Base-by-base conservation (phyloP, 2,797 vertebrate species). In the Erithacus rubecula region DNA sequence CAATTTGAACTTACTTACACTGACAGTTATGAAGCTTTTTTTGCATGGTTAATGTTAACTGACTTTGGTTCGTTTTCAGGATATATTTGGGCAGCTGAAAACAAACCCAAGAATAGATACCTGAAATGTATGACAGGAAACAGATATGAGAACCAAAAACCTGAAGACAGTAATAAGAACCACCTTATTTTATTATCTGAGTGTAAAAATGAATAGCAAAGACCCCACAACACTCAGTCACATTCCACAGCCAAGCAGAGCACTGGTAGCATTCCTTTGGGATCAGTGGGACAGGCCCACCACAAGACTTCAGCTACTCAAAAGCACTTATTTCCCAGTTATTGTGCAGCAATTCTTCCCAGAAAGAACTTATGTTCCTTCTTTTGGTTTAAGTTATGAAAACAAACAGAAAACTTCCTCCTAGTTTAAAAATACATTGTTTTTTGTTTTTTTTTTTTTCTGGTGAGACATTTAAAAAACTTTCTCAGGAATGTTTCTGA, bases 71-170 rank as follows among this genome's bases (percentile, higher is more conserved):
- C 8, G 6, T 30, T 81, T 87, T 56, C 56, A 75, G 22, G 36
- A 69, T 87, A 34, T 60, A 82, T 51, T 69, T 92, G n/a, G 11
- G 47, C 39, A 95, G 68, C n/a, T 83, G 56, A 80, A 95, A 93
- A 81, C 26, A 86, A 83, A 82, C 13, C 7, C 4, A 43, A 62
- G 76, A 79, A 71, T 5, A 87, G 21, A 2, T 34, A 87, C 13
- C 15, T 75, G 22, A 87, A 86, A 46, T 29, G 47, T 60, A 51
- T 83, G 53, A 68, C 55, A 76, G 55, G 46, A 92, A 90, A 60
- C 16, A 10, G 6, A 56, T 41, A 71, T 0, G 3, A 79, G 47
- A 93, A 74, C 5, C 4, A 71, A 89, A 88, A 90, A 29, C 0
- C 4, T 32, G 14, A 74, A 39, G 9, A 65, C 24, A 39, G 46